A percentile compares a stretch with the other conserved stretches of the same genome.
Conservation (phyloP, 1,140 invertebrate genomes). For the Megathymus violae region DNA sequence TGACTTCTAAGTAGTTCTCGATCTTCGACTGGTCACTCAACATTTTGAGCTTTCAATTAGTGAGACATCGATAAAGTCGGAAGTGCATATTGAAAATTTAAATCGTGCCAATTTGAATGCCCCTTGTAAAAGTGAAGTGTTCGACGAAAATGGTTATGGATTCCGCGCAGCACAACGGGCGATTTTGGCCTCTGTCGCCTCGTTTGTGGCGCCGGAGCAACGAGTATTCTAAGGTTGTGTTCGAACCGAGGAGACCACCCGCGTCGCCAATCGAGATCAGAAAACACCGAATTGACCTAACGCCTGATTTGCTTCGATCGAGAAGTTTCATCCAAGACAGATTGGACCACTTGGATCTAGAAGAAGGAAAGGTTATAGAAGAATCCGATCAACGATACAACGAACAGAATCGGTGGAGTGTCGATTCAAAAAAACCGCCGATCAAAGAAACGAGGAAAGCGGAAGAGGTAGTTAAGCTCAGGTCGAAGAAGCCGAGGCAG, state of each 20-base stretch:
- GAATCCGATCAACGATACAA: constrained; percentile 38
- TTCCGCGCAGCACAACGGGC: constrained; percentile 62
- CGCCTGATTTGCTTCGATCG: constrained; percentile 68
- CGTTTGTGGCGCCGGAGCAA: constrained; percentile 74
- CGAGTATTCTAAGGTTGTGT: constrained; percentile 76
- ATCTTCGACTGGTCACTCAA: constrained; percentile 26
- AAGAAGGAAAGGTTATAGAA: constrained; percentile 42
- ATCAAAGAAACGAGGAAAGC: constrained; percentile 61
- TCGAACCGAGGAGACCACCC: constrained; percentile 73
- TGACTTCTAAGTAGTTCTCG: constrained; percentile 18
- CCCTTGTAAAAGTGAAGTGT: constrained; percentile 41
- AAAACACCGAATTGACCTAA: constrained; percentile 58
- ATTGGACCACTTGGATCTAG: constrained; percentile 67
- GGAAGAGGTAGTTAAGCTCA: constrained; percentile 67
- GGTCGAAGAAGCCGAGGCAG: constrained; percentile 69
- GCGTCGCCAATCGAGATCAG: constrained; percentile 62
- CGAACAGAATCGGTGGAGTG: constrained; percentile 52
- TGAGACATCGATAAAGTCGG: constrained; percentile 53
- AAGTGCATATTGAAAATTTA: constrained; percentile 26
- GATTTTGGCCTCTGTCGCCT: constrained; percentile 76
- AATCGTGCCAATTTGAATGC: constrained; percentile 36
- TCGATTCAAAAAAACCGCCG: constrained; percentile 67
- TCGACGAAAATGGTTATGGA: constrained; percentile 76
- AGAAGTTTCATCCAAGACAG: constrained; percentile 66
- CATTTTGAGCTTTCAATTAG: constrained; percentile 34